Base-by-base conservation (phyloP, 2,797 vertebrate genomes). In the Melanotaenia maccullochi region DNA sequence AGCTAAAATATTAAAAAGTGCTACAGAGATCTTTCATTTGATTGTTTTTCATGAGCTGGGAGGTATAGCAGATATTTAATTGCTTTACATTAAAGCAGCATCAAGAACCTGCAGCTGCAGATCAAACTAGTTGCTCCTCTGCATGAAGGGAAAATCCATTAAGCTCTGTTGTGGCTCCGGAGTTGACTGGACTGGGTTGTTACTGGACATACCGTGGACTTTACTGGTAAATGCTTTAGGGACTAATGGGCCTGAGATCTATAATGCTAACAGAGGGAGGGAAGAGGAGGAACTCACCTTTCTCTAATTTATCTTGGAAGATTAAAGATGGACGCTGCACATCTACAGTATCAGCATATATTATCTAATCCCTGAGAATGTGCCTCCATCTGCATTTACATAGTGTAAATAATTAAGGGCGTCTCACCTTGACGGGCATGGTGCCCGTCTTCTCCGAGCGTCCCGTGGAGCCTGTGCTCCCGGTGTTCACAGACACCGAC, bases 371-470 rank as follows among this genome's bases (percentile, higher is more conserved):
- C 20, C 6, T 16, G 4, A 5, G 42, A 16, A 44, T 2, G 42
- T 7, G 42, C 18, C 42, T 7, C 42, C 44, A 3, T n/a, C 18
- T 47, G 18, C 18, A 47, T 18, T 44, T 20, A 18, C 42, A 44
- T 44, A 5, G 3, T 22, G 30, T 9, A 13, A 52, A 36, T 24
- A 51, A 36, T 3, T 9, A 35, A 51, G 1, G 0, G 3, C 28
- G 16, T 25, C 33, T 40, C 73, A 97, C 96, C 95, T 97, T 97
- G 75, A 95, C 92, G 3, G 96, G 96, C 96, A 97, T 97, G 91
- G 92, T 94, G 44, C 84, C 93, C 0, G 92, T 92, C 84, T 95
- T 96, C 84, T 97, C 96, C 0, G 91, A 68, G 36, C 93, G 90
- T 33, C 78, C 87, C 0, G 76, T 36, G 72, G 83, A 11, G 61